Evolutionary conservation across 1,140 invertebrate genomes (phyloP).

Genomic region (Radopholus similis): DNA sequence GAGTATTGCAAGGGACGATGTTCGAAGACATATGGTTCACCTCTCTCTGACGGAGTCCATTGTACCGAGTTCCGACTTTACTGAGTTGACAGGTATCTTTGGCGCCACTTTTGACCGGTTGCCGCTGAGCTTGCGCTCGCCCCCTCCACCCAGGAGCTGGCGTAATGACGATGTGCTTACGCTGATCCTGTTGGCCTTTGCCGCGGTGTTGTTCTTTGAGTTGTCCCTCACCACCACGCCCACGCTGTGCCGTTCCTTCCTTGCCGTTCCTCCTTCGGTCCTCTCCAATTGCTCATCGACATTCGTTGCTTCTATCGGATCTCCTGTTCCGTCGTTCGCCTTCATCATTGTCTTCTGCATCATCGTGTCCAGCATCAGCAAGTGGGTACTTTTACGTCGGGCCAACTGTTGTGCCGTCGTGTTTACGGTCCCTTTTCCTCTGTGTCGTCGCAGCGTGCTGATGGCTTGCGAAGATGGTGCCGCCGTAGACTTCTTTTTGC

Average conservation of each 20-base stretch:
- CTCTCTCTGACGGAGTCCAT: background rate
- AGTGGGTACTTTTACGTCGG: background rate
- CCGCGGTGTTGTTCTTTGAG: background rate
- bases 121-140: conserved; percentile 1
- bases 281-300: background rate
- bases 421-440: background rate
- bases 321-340: background rate
- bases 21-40: background rate
- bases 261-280: background rate
- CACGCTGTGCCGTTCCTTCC: too few relatives aligned
- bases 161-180: background rate
- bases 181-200: background rate
- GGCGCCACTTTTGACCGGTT: conserved; percentile 14
- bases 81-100: background rate
- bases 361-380: background rate
- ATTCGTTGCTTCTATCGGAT: background rate
- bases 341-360: background rate
- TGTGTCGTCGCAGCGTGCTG: background rate
- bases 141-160: conserved; percentile 6
- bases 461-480: background rate
- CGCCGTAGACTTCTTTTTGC: conserved; percentile 5
- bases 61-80: background rate
- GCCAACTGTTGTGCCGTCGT: background rate
- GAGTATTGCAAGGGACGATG: background rate
- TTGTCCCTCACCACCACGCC: background rate